These are phyloP conservation scores for Bufo bufo DNA, from an alignment of 2,113 vertebrate species.

Conservation along the genomic window DNA sequence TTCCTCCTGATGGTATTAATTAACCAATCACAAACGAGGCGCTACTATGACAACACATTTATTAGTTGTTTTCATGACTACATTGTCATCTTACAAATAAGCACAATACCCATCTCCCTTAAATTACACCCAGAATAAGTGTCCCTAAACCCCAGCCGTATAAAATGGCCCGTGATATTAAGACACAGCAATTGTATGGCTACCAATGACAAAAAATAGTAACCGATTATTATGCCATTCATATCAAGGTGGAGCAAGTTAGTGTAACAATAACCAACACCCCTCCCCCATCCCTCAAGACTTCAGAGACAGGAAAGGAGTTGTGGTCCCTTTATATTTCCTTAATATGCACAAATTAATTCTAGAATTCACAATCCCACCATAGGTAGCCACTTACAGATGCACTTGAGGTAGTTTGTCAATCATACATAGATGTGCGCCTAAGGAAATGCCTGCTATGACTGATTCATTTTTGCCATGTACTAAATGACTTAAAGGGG, in stretches of 20 bases:
- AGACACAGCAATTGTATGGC: neutral
- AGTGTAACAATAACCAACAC: neutral
- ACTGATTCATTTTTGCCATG: neutral
- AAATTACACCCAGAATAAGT: neutral
- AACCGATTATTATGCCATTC: neutral
- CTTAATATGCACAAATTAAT: neutral
- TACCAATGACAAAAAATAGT: neutral
- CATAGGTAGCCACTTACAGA: neutral
- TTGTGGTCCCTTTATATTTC: neutral
- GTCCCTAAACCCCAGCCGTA: neutral
- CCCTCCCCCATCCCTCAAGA: neutral
- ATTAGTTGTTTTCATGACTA: neutral
- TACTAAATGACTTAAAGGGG: neutral
- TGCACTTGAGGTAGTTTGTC: slow-evolving; percentile 1
- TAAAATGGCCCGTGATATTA: neutral
- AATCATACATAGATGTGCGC: neutral
- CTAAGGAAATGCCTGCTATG: neutral
- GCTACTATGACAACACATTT: neutral
- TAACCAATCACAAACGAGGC: neutral
- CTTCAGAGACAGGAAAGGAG: neutral
- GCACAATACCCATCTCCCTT: neutral
- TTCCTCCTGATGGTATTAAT: neutral
- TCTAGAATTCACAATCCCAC: neutral
- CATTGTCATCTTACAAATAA: slow-evolving; percentile 5
- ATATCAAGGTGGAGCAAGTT: neutral